Conservation (phyloP, 1,140 invertebrate genomes). For the Pogonomyrmex barbatus region DNA sequence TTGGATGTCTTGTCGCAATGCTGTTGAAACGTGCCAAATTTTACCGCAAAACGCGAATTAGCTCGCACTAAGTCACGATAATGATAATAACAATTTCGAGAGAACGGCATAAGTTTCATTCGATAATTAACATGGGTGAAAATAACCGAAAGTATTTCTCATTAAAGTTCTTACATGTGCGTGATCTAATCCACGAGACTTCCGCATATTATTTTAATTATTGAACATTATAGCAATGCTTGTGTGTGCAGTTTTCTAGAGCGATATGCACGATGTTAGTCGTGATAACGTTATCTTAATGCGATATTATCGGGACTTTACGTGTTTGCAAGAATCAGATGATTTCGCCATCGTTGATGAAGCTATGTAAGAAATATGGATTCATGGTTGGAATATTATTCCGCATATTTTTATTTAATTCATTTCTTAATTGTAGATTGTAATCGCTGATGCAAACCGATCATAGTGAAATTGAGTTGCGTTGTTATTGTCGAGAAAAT, state of each 20-base stretch:
- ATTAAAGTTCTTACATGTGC: background rate
- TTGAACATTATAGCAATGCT: background rate
- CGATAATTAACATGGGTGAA: background rate
- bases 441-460: background rate
- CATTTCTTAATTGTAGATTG: background rate
- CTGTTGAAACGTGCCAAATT: conserved; percentile 20
- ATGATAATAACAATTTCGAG: background rate
- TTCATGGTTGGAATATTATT: background rate
- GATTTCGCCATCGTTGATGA: conserved; percentile 18
- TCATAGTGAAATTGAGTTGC: background rate
- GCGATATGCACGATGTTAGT: background rate
- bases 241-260: background rate
- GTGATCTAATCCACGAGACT: background rate
- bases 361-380: background rate
- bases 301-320: conserved; percentile 4
- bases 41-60: conserved; percentile 5
- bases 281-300: conserved; percentile 50
- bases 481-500: background rate
- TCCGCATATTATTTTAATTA: conserved; percentile 16
- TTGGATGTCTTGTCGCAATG: background rate
- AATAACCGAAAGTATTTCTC: conserved; percentile 3
- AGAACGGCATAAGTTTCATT: background rate
- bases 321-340: conserved; percentile 32
- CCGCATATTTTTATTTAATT: background rate
- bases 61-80: background rate